Conservation (phyloP, 2,888 invertebrate species). For the Tetranychus piercei region DNA sequence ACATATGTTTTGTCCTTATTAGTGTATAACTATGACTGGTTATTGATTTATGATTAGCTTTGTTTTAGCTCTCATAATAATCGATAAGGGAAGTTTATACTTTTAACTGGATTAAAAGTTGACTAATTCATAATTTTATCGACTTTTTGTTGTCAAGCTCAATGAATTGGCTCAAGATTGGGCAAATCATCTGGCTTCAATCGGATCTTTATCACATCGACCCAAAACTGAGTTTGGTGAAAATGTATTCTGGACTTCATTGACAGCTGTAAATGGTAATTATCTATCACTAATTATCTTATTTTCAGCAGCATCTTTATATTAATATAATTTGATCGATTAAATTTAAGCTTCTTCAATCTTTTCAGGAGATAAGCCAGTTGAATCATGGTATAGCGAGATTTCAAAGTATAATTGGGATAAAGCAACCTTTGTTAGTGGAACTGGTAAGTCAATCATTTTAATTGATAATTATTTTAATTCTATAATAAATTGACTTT, state of each 20-base stretch:
- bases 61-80: not conserved
- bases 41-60: not conserved
- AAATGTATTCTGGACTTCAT: not conserved
- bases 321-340: not conserved
- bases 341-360: not conserved
- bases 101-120: not conserved
- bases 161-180: constrained; percentile 5
- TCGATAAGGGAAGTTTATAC: not conserved
- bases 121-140: too few relatives aligned
- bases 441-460: not conserved
- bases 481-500: not conserved
- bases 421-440: not conserved
- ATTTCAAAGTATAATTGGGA: not conserved
- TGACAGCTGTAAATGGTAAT: not conserved
- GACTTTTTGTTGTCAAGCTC: not conserved
- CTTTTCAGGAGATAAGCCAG: not conserved
- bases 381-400: constrained; percentile 6
- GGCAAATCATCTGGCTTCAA: not conserved
- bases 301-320: too few relatives aligned
- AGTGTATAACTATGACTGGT: too few relatives aligned
- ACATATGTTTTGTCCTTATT: too few relatives aligned
- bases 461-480: not conserved
- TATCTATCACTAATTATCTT: not conserved
- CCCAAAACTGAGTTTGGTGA: not conserved
- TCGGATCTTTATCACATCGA: not conserved